Evolutionary conservation across 2,113 vertebrate species (phyloP), one percentile per base, ranked within the genome.

Genomic region (Phoxinus phoxinus): DNA sequence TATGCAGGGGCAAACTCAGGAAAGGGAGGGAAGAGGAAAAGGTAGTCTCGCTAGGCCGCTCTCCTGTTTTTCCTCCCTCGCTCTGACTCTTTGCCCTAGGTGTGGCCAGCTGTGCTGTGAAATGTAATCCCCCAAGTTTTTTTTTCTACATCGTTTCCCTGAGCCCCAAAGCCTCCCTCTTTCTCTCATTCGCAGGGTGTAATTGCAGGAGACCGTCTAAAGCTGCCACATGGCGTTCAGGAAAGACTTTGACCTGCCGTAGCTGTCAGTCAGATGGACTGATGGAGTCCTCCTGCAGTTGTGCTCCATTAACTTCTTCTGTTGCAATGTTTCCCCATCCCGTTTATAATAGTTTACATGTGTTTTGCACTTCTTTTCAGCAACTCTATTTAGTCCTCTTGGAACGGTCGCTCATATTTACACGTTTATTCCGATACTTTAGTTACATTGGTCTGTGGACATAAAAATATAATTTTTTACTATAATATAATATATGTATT

Each of bases 1-100:
- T 90, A 63, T 85, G 75, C 69, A 74, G 69, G 80, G 84, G 48
- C 30, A 88, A 88, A 88, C 82, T 90, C 93, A 94, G 93, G 93
- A 95, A 94, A 93, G 93, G 93, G 94, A 93, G 94, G 93, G 91
- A 93, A 94, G 86, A 91, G 93, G 84, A 93, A 94, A 93, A 94
- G 91, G 90, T 93, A 89, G 87, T 90, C 89, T 93, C 37, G 81
- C 86, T 92, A 87, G 59, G 87, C 87, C 72, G 7, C 61, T 79
- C 81, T 87, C 37, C 59, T 19, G 46, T 53, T 86, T 58, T 13
- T n/a, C 25, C 32, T 78, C 15, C 37, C 82, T 84, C 32, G 27
- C 41, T 82, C 35, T 27, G 71, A 85, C 41, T 83, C 56, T 71
- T 83, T 82, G 63, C 72, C 79, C 85, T 87, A 89, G 87, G 86